phyloP scores from a whole-genome alignment of 2,797 vertebrate genomes.

The Myripristis murdjan region DNA sequence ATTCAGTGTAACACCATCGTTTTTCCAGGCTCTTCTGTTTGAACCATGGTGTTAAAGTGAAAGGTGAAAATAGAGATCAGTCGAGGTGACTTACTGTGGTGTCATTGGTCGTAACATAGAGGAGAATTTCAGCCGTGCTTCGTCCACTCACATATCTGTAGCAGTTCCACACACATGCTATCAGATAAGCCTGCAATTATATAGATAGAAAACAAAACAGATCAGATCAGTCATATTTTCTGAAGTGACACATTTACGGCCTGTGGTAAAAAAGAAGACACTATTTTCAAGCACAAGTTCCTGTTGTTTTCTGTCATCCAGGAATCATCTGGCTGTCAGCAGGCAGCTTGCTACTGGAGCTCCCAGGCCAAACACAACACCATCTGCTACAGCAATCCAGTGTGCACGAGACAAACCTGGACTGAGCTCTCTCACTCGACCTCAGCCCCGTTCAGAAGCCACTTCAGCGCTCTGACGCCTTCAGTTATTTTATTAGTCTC shows the following conservation, averaged over 20 bases:
- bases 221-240: neutral
- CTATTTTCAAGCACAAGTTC: constrained; percentile 28
- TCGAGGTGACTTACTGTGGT: constrained; percentile 89
- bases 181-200: constrained; percentile 91
- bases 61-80: neutral
- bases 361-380: constrained; percentile 53
- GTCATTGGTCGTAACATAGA: constrained; percentile 96
- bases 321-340: constrained; percentile 43
- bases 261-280: neutral
- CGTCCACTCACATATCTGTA: constrained; percentile 95
- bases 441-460: constrained; percentile 43
- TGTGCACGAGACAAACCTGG: constrained; percentile 17
- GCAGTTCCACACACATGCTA: constrained; percentile 98
- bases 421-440: constrained; percentile 33
- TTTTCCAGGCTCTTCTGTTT: neutral
- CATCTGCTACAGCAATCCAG: constrained; percentile 66
- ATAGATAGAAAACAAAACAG: constrained; percentile 1
- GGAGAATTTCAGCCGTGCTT: constrained; percentile 91
- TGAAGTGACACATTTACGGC: neutral
- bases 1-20: neutral
- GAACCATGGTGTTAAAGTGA: no score
- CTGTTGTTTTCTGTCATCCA: constrained; percentile 48
- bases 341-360: constrained; percentile 36
- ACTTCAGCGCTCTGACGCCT: constrained; percentile 30
- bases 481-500: constrained; percentile 28